Conservation (phyloP, 2,797 vertebrate genomes). For the Periophthalmus magnuspinnatus region DNA sequence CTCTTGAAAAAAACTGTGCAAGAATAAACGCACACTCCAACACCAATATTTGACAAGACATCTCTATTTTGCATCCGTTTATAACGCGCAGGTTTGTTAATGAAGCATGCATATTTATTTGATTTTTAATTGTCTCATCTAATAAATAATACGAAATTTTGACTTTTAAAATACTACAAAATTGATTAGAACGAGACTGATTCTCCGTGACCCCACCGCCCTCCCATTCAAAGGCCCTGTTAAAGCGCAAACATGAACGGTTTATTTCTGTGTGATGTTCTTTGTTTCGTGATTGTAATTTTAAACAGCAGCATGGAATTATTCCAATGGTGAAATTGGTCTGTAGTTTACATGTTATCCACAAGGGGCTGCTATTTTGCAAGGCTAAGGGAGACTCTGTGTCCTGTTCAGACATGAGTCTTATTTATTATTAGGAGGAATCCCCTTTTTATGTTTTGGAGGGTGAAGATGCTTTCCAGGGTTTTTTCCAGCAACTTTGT, state of each 20-base stretch:
- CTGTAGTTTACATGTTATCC: slow-evolving; percentile 31
- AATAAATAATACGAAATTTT: too few species aligned
- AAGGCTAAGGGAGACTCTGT: background rate
- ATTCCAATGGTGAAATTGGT: background rate
- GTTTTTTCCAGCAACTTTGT: background rate
- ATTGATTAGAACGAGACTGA: too few species aligned
- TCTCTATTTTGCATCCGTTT: too few species aligned
- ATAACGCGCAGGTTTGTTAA: too few species aligned
- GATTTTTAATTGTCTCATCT: too few species aligned
- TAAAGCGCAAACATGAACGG: too few species aligned
- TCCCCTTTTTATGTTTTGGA: background rate
- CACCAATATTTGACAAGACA: background rate
- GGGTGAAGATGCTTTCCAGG: background rate
- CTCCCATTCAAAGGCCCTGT: too few species aligned
- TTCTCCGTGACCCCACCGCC: too few species aligned
- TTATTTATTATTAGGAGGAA: background rate
- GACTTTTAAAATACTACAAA: too few species aligned
- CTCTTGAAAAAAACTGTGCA: background rate
- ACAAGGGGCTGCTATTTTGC: slow-evolving; percentile 61
- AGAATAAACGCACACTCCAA: background rate
- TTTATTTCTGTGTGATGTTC: too few species aligned
- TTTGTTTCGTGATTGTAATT: too few species aligned
- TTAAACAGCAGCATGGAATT: background rate
- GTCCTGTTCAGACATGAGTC: background rate
- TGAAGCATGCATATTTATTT: too few species aligned